These are phyloP conservation scores for Centroberyx gerrardi DNA, from an alignment of 2,797 vertebrate species.

Conservation along the genomic window DNA sequence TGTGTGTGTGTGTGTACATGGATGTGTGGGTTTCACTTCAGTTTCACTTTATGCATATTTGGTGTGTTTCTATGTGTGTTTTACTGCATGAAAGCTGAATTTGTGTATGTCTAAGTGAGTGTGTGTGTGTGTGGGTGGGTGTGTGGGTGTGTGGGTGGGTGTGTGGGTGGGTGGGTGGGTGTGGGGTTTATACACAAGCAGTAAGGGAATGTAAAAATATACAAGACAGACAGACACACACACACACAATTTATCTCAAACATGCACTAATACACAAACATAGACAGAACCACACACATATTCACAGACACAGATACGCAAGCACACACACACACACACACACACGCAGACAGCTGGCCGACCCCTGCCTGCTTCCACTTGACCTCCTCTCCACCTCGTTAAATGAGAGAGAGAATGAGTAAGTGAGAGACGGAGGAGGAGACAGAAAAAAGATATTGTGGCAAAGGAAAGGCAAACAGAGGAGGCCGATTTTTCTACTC, in stretches of 20 bases:
- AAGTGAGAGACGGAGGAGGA: not conserved
- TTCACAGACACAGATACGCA: not conserved
- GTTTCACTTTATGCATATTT: too few relatives aligned
- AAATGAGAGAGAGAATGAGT: constrained; percentile 1
- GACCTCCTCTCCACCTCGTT: constrained; percentile 4
- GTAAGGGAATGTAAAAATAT: too few relatives aligned
- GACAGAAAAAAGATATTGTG: not conserved
- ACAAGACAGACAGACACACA: too few relatives aligned
- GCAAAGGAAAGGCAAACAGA: not conserved
- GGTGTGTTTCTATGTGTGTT: not conserved
- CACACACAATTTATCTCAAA: too few relatives aligned
- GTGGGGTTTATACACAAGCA: not conserved
- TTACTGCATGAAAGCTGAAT: constrained; percentile 23
- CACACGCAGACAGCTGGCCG: not conserved
- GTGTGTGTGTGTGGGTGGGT: not conserved
- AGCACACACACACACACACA: not conserved
- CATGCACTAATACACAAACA: not conserved
- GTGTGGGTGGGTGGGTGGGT: not conserved
- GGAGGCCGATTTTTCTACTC: not conserved
- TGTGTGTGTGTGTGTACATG: too few relatives aligned
- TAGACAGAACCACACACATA: not conserved
- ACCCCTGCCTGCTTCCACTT: not conserved
- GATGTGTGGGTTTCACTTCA: too few relatives aligned
- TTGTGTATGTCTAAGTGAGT: not conserved
- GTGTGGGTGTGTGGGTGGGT: not conserved